phyloP scores from a whole-genome alignment of 2,888 invertebrate species.

The Temnothorax ravouxi region DNA sequence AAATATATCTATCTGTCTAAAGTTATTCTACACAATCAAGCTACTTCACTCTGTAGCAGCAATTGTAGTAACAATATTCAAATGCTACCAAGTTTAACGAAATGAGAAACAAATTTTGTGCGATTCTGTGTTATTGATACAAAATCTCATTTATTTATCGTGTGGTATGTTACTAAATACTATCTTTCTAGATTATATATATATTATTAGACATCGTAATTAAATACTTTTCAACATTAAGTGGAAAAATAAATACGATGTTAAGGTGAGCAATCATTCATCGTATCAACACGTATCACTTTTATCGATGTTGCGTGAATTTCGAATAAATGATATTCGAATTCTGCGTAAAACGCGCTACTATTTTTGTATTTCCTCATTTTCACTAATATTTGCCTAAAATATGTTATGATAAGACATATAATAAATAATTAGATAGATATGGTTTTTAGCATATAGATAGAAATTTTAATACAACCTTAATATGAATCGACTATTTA shows the following conservation, averaged over 20 bases:
- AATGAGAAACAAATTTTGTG: background rate
- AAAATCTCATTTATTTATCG: background rate
- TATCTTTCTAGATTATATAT: background rate
- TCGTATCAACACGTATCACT: background rate
- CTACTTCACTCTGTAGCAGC: background rate
- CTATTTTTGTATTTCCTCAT: background rate
- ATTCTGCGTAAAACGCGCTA: background rate
- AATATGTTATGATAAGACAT: background rate
- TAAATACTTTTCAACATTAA: background rate
- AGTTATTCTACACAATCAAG: background rate
- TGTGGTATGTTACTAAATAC: background rate
- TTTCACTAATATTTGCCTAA: background rate
- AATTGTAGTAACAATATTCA: background rate
- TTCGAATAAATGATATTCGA: background rate
- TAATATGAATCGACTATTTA: background rate
- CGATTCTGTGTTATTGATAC: background rate
- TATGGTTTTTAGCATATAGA: background rate
- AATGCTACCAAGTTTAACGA: background rate
- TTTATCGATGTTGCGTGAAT: background rate
- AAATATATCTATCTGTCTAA: background rate
- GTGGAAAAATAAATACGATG: background rate
- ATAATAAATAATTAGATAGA: background rate
- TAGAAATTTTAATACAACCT: background rate
- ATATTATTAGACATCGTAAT: background rate
- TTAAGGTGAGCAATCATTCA: background rate